Base-by-base conservation (phyloP, 2,888 invertebrate species). In the Tipula unca region DNA sequence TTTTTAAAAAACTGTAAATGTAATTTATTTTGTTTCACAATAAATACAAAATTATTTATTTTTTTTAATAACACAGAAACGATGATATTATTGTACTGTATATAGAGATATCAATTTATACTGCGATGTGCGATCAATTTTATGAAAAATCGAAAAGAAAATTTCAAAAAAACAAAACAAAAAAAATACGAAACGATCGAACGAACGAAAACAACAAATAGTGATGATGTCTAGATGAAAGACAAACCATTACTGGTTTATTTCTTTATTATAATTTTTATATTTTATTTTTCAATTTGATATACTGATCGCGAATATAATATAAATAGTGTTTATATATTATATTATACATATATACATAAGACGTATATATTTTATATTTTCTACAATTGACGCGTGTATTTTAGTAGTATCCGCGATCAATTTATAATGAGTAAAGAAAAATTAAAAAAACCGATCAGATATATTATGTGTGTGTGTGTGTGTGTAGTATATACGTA, bases 171-270 rank as follows among this genome's bases (percentile, higher is more conserved):
- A 48, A 48, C 39, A n/a, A n/a, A n/a, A n/a, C n/a, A n/a, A 32
- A n/a, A 4, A 69, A 25, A 69, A 17, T n/a, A 48, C 48, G 13
- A n/a, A 39, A 69, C 69, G 69, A 69, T 2, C 69, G 69, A 69
- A 69, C 69, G 69, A 69, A 69, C 20, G 25, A 20, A 69, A 69
- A 4, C 48, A 69, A 69, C 69, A 8, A 25, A 69, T 83, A 83
- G 83, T 83, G 83, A 83, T 83, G 83, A 83, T 83, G 83, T 84
- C 84, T 84, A 36, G 32, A 84, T 84, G 84, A 84, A 84, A 84
- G 84, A 84, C 84, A 84, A 84, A 84, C 36, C 36, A 84, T 84
- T 84, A 84, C 84, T 84, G 84, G 84, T 36, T 84, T 83, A 83
- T 83, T 83, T 83, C 83, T 83, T 83, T 83, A 83, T 83, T 83